Percentiles rank a stretch among this genome's conserved stretches.
Evolutionary conservation across 30 jellyfish, hydroid and myxozoan genomes (phyloP).

Genomic region (Pseudorhiza aurosa): DNA sequence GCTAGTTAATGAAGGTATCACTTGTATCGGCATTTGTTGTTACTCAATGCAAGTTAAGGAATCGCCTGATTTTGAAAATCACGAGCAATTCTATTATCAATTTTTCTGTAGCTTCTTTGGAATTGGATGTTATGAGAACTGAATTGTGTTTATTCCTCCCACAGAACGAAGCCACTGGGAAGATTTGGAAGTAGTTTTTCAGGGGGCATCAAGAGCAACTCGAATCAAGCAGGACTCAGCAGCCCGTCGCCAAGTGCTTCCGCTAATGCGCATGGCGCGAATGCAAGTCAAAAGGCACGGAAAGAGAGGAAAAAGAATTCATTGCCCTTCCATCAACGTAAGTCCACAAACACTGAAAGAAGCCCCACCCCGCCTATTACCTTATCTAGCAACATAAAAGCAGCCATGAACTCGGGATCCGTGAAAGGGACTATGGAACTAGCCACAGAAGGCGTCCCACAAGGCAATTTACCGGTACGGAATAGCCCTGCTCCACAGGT

Average conservation of each 20-base stretch:
- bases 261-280: constrained; percentile 26
- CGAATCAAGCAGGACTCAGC: constrained; percentile 17
- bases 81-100: too few relatives aligned
- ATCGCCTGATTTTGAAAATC: too few relatives aligned
- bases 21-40: too few relatives aligned
- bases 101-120: too few relatives aligned
- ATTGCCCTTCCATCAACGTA: constrained; percentile 58
- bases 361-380: constrained; percentile 70
- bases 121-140: too few relatives aligned
- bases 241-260: constrained; percentile 42
- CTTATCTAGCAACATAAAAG: constrained; percentile 19
- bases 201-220: constrained; percentile 8
- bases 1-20: too few relatives aligned
- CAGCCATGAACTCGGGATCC: constrained; percentile 22
- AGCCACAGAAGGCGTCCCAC: neutral
- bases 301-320: constrained; percentile 61
- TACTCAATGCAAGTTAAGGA: too few relatives aligned
- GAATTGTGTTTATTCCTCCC: too few relatives aligned
- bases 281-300: constrained; percentile 23
- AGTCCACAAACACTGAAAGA: constrained; percentile 55
- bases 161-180: constrained; percentile 46
- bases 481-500: constrained; percentile 21
- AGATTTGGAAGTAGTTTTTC: constrained; percentile 42
- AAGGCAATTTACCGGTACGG: neutral
- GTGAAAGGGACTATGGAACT: constrained; percentile 2